Evolutionary conservation across 1,140 invertebrate species (phyloP), one percentile per base, ranked within the genome.

Genomic region (Drosophila subpulchrella): DNA sequence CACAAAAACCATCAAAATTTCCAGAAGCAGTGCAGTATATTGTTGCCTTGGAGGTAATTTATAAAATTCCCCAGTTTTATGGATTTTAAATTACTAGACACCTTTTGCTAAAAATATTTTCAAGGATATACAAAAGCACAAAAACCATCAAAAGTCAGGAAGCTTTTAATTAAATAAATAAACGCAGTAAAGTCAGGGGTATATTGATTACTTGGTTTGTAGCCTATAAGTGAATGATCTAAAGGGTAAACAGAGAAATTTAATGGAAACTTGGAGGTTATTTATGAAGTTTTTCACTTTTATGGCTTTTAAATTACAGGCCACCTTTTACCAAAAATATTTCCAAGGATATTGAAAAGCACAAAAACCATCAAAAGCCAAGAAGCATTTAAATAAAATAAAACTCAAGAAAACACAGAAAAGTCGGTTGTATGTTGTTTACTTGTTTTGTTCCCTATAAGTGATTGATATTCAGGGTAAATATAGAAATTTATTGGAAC

Each of bases 111-210:
- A 20, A 20, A 20, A 20, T 20, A 20, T 20, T 20, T 20, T 20
- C 20, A 20, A 20, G 20, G 20, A 20, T 20, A 20, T 1, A 20
- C 20, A 20, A 20, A 20, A 20, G 20, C 0, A 20, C 20, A 20
- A 20, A 20, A 20, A 20, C 20, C 20, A 20, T 20, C 73, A 77
- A 88, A 88, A 79, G 79, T 74, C 78, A 86, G 67, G 81, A 86
- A 86, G 46, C 86, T 86, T 86, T 79, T 86, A 86, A 86, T 81
- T 86, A 86, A 86, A 81, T 85, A 75, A 71, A 1, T 20, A 78
- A 70, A 63, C 20, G 48, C 42, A 17, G 8, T 36, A 17, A 17
- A 17, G 20, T 34, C 27, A 12, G 27, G 42, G 17, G 8, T 13
- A 50, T 15, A 51, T 56, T 71, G 41, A 56, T 70, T 50, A 71